Conservation (phyloP, 64 coral and sea anemone genomes). For the Pocillopora damicornis region DNA sequence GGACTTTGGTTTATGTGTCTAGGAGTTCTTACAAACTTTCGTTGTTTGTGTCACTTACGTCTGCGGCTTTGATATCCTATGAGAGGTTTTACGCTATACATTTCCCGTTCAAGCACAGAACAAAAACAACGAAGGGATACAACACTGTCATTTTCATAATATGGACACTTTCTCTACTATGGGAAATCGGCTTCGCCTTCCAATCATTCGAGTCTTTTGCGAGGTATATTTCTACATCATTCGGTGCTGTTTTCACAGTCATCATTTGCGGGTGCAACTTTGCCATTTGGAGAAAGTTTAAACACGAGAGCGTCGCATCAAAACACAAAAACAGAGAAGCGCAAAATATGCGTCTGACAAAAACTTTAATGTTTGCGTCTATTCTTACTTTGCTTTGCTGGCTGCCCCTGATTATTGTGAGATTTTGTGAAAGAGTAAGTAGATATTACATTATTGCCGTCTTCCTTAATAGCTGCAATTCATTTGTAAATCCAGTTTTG, state of each 20-base stretch:
- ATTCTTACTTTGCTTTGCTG: neutral
- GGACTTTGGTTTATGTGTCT: neutral
- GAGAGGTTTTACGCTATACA: neutral
- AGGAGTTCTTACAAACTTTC: neutral
- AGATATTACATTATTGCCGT: neutral
- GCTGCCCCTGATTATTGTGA: neutral
- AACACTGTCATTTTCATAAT: neutral
- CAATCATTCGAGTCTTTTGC: neutral
- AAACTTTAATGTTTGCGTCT: neutral
- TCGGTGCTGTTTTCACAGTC: too few relatives aligned
- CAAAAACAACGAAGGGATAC: neutral
- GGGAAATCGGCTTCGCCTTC: neutral
- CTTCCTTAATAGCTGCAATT: neutral
- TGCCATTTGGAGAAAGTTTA: constrained; percentile 8
- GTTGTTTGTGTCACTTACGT: neutral
- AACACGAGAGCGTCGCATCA: neutral
- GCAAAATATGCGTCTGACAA: neutral
- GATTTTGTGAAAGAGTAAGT: too few relatives aligned
- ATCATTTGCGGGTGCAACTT: neutral
- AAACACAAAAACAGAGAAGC: neutral
- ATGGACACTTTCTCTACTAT: too few relatives aligned
- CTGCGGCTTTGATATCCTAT: neutral
- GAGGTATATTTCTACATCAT: too few relatives aligned
- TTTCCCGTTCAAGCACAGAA: neutral
- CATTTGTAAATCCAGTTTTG: neutral